Base-by-base conservation (phyloP, 2,113 vertebrate species). In the Polyodon spathula region DNA sequence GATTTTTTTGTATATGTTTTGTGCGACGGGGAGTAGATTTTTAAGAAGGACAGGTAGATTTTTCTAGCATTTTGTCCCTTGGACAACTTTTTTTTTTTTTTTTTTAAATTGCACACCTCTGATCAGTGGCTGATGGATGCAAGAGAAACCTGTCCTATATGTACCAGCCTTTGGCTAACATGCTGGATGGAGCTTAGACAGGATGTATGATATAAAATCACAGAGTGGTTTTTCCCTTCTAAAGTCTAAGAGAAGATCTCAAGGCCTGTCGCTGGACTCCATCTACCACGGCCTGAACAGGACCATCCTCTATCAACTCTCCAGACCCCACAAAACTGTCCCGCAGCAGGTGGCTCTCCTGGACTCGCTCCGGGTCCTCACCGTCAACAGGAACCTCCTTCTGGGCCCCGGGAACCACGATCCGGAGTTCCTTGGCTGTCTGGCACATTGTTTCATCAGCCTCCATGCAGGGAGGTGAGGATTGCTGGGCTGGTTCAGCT, bases 231-330 rank as follows among this genome's bases (percentile, higher is more conserved):
- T 16, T 4, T 16, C 41, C 6, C 4, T 40, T 14, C 0, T 51
- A 63, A 71, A 99, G 95, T 95, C 93, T 3, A 99, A 99, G 82
- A 78, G 95, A 66, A 89, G 94, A 64, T 95, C 96, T 37, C 96
- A 97, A 79, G 93, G 95, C 3, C 75, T 99, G 16, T 97, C 94
- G 0, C 84, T 97, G 69, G 96, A 99, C 75, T 78, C 92, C 0
- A 88, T 98, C 70, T 98, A 99, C 74, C 95, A 98, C 82, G 95
- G 96, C 75, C 84, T 99, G 78, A 99, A 99, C 70, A 90, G 96
- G 64, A 97, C 95, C 17, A 92, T 99, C 70, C 84, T 99, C n/a
- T 98, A 97, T 72, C 96, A 98, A 80, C 94, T 99, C 67, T 97
- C 93, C 9, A 85, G 96, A 58, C 88, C 96, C 0, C 96, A 98